These are phyloP conservation scores for Labroides dimidiatus DNA, from an alignment of 2,797 vertebrate species.

Conservation along the genomic window DNA sequence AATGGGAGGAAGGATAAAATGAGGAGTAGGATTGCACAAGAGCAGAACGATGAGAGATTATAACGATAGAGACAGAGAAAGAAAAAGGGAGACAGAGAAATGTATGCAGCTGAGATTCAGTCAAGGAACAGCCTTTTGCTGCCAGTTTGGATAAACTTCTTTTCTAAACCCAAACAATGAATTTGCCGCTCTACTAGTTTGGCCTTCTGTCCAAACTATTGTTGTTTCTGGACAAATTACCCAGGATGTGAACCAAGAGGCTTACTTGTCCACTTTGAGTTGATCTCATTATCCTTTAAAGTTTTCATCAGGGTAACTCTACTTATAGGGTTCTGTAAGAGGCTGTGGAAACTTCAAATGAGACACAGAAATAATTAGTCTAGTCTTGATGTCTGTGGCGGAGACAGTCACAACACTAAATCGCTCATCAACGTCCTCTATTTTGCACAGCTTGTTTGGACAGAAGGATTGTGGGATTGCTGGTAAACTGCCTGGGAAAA, in stretches of 20 bases:
- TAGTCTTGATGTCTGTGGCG: constrained; percentile 6
- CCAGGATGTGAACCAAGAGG: constrained; percentile 21
- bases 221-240: constrained; percentile 29
- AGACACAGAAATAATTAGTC: constrained; percentile 28
- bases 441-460: constrained; percentile 28
- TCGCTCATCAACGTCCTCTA: background rate
- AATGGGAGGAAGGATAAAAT: background rate
- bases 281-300: constrained; percentile 13
- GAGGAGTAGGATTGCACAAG: background rate
- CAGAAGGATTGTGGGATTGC: constrained; percentile 36
- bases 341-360: constrained; percentile 4
- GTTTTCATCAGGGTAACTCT: constrained; percentile 7
- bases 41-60: background rate
- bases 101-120: background rate
- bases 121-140: constrained; percentile 8
- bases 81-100: background rate
- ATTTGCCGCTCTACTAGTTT: constrained; percentile 38
- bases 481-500: constrained; percentile 28
- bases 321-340: constrained; percentile 2
- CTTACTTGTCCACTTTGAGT: constrained; percentile 1
- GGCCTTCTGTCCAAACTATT: constrained; percentile 12
- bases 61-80: background rate
- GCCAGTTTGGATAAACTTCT: constrained; percentile 21
- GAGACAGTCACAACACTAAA: constrained; percentile 16
- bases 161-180: constrained; percentile 23